Conservation (phyloP, 2,888 invertebrate species). For the Scrobipalpa atriplicella region DNA sequence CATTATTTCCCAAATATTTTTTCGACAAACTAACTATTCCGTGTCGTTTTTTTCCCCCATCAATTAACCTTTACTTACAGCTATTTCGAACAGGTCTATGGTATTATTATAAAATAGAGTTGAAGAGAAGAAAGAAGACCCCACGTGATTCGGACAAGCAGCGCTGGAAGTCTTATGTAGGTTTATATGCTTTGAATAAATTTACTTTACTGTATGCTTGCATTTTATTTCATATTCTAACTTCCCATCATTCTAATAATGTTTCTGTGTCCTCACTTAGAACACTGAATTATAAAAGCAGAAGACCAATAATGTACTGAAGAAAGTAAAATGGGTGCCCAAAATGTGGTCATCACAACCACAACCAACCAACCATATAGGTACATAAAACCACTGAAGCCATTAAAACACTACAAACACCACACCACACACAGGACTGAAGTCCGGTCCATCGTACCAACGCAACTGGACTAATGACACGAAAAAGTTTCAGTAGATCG, state of each 20-base stretch:
- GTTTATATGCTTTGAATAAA: constrained; percentile 56
- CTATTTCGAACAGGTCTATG: neutral
- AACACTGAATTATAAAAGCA: too few species aligned
- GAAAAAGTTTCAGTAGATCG: too few species aligned
- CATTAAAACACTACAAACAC: too few species aligned
- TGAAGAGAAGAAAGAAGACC: constrained; percentile 52
- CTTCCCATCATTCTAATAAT: constrained; percentile 33
- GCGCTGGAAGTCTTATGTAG: constrained; percentile 55
- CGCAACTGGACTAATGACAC: too few species aligned
- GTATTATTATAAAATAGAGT: neutral
- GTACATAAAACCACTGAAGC: too few species aligned
- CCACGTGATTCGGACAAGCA: constrained; percentile 43
- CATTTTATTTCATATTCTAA: constrained; percentile 1
- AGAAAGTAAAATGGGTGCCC: too few species aligned
- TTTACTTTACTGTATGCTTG: constrained; percentile 20
- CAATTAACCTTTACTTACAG: neutral
- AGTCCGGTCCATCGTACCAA: too few species aligned
- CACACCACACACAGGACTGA: too few species aligned
- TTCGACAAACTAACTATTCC: neutral
- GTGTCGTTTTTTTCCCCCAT: neutral
- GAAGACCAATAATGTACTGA: too few species aligned
- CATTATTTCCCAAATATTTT: neutral
- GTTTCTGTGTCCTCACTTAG: too few species aligned
- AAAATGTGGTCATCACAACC: too few species aligned
- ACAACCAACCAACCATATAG: too few species aligned